These are phyloP conservation scores for Drosophila helvetica DNA, from an alignment of 2,888 invertebrate species.

Conservation along the genomic window DNA sequence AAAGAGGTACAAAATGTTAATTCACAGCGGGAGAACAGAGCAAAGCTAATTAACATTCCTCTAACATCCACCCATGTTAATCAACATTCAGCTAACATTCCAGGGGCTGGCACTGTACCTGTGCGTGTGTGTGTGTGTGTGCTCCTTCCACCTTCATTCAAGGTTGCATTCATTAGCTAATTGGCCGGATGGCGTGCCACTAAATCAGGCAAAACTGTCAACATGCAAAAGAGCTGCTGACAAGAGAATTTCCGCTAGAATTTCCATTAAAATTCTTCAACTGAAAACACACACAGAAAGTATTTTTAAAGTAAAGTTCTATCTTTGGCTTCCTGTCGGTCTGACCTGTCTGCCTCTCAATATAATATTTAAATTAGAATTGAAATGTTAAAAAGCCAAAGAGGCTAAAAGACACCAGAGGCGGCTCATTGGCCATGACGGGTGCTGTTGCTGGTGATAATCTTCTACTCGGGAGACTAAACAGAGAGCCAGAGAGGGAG, in stretches of 20 bases:
- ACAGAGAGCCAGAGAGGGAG: slow-evolving; percentile 24
- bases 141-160: not conserved
- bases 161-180: slow-evolving; percentile 33
- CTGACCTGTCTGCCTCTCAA: slow-evolving; percentile 22
- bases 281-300: too few relatives aligned
- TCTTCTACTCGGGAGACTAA: slow-evolving; percentile 63
- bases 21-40: slow-evolving; percentile 18
- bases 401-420: slow-evolving; percentile 22
- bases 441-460: slow-evolving; percentile 25
- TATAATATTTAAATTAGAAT: slow-evolving; percentile 69
- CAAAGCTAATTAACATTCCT: not conserved
- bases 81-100: slow-evolving; percentile 28
- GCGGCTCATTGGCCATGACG: slow-evolving; percentile 43
- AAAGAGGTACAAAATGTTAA: slow-evolving; percentile 11
- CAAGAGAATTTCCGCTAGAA: slow-evolving; percentile 31
- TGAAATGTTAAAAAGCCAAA: slow-evolving; percentile 61
- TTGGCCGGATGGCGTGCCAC: slow-evolving; percentile 37
- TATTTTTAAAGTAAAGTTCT: slow-evolving; percentile 2
- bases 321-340: not conserved
- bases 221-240: slow-evolving; percentile 31
- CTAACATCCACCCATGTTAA: slow-evolving; percentile 15
- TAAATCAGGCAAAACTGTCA: slow-evolving; percentile 33
- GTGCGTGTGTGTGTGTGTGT: slow-evolving; percentile 6
- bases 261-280: slow-evolving; percentile 3
- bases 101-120: slow-evolving; percentile 6